Base-by-base conservation (phyloP, 2,797 vertebrate genomes). In the Chelon labrosus region DNA sequence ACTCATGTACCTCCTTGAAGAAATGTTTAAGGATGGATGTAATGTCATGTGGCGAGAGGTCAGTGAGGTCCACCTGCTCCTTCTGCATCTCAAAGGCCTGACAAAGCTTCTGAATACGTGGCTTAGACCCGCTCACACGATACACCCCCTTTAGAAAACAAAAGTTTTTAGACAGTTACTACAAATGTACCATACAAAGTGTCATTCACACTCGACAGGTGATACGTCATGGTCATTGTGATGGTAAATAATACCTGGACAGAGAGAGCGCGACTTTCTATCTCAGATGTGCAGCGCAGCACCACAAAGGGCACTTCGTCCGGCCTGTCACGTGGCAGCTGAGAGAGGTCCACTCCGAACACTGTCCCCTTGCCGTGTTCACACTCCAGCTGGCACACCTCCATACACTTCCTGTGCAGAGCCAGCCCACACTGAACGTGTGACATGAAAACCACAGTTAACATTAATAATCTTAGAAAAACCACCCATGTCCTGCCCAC, bases 361-460 rank as follows among this genome's bases (percentile, higher is more conserved):
- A 98, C 91, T 0, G 92, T 57, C 0, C 91, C 94, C 70, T 93
- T 96, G 79, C 80, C 91, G 76, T 94, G 91, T 51, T 96, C 97
- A n/a, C 98, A 99, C 80, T 95, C 92, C 5, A 94, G 89, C 76
- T 96, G 95, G 74, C 95, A 96, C 44, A 90, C 92, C 79, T 99
- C 97, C 50, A 98, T 94, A 44, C 98, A 99, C 85, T 97, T 98
- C 91, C 96, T 96, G 93, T 99, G 98, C 77, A 97, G 92, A 37
- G 96, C 90, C 80, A 98, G 59, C 20, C 91, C 94, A 42, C 98
- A 99, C 98, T 99, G 80, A 10, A 39, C 65, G 19, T 14, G 0
- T 19, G 47, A 13, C 37, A 37, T 8, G 39, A 27, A 65, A 58
- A 83, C 13, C 39, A 52, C 6, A 64, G 16, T 49, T 38, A 5